Base-by-base conservation (phyloP, 53 echinoderm and acorn worm genomes). In the Mesocentrotus franciscanus region DNA sequence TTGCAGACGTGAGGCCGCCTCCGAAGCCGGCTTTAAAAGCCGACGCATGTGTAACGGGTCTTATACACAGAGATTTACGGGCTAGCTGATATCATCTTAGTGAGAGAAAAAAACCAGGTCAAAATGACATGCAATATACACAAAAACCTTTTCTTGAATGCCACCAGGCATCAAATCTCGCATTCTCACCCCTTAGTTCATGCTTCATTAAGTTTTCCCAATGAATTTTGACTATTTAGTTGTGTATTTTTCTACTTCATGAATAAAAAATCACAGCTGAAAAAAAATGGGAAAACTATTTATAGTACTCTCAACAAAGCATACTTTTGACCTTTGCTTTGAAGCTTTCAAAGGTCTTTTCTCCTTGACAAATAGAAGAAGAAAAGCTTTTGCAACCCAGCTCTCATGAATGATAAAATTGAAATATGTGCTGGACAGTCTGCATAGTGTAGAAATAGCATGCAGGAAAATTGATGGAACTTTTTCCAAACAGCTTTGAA, bases 251-350 rank as follows among this genome's bases (percentile, higher is more conserved):
- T n/a, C 27, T 27, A 12, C 49, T 57, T 58, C 27, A 57, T 87
- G 11, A 87, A 87, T 87, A 58, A 58, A 9, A 33, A 17, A 58
- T 58, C 12, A 56, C 8, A 5, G 84, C 16, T 49, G 5, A 9
- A 84, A 84, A 42, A 75, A 74, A 74, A 74, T 20, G 2, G 22
- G 8, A 39, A 20, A 39, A 0, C 81, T 87, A 26, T 87, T 87
- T 87, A n/a, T 87, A 87, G 87, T n/a, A 56, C 27, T 58, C 26
- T 58, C 87, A 87, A 87, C 87, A 87, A 58, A 27, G 22, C 58
- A 57, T 35, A 56, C 12, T 58, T n/a, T 24, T 87, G 87, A 58
- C 87, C 87, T 87, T 17, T 42, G 5, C 22, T 29, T 17, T 84
- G 22, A 84, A 42, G 26, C 49, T 8, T 84, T 8, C 17, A 17